Base-by-base conservation (phyloP, 2,113 vertebrate genomes). In the Cettia cetti region DNA sequence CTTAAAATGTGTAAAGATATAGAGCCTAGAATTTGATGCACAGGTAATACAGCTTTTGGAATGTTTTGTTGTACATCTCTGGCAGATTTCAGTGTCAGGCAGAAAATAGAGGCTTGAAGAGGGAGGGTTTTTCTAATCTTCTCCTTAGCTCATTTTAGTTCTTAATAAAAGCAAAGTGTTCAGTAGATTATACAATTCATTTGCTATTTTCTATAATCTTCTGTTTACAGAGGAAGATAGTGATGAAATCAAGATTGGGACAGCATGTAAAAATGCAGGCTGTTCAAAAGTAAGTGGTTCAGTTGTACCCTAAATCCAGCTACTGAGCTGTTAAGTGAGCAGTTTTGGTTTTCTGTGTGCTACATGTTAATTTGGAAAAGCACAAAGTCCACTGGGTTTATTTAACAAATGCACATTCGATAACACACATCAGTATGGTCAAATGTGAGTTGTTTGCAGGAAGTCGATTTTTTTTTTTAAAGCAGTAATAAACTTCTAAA, bases 231-330 rank as follows among this genome's bases (percentile, higher is more conserved):
- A 99, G 89, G 99, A 99, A 76, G 98, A 99, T 30, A 92, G 96
- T 61, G 98, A 99, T 92, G 99, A 99, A 97, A 98, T 99, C 97
- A 99, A 99, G 97, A 97, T 99, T 81, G 99, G 99, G 84, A 99
- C 99, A 0, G 91, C 97, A 19, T 99, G 99, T 98, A 99, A 99
- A 98, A 99, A 99, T 91, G 98, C 98, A 96, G 99, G 99, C 40
- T 99, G 99, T 94, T 98, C 97, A 49, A 99, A 99, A 98, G 99
- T 99, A 98, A 86, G 79, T 95, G 45, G 4, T 80, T 89, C 14
- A 24, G 35, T 79, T 95, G 30, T 16, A 28, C 45, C 35, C 31
- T 71, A 57, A 56, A 82, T 37, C 10, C 11, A 37, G 9, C 31
- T 65, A 20, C 37, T 86, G 26, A 64, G n/a, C 35, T 71, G 4